These are phyloP conservation scores for Neotoma lepida DNA, from an alignment of 2,113 vertebrate genomes.

Conservation along the genomic window DNA sequence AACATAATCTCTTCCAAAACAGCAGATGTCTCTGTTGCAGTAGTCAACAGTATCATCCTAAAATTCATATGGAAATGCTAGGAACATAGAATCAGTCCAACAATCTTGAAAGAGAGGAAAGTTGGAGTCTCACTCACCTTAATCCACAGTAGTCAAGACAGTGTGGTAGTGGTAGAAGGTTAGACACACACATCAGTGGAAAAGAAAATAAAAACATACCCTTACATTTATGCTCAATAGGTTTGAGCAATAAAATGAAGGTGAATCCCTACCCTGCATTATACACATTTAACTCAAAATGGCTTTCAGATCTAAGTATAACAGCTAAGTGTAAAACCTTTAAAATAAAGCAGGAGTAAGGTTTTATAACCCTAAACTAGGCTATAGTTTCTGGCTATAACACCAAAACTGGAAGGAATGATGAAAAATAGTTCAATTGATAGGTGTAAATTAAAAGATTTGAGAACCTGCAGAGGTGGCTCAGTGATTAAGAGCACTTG, in stretches of 20 bases:
- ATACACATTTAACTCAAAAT: not conserved
- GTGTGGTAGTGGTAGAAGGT: not conserved
- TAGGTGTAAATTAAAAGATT: not conserved
- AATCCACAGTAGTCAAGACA: not conserved
- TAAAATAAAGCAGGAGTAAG: not conserved
- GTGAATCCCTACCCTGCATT: not conserved
- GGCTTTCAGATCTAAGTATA: not conserved
- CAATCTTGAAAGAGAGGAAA: slow-evolving; percentile 1
- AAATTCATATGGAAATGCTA: not conserved
- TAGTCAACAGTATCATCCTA: not conserved
- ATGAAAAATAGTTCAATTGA: not conserved
- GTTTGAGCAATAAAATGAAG: not conserved
- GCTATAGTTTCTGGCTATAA: not conserved
- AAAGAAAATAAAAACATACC: not conserved
- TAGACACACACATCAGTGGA: not conserved
- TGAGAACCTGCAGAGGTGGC: not conserved
- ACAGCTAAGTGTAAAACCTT: not conserved
- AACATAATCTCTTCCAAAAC: not conserved
- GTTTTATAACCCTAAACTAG: not conserved
- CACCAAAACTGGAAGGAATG: not conserved
- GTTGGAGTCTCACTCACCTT: not conserved
- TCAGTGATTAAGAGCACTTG: not conserved
- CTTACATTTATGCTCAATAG: not conserved
- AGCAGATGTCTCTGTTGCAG: not conserved
- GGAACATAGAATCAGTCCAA: not conserved